Base-by-base conservation (phyloP, 2,797 vertebrate genomes). In the Spheniscus humboldti region DNA sequence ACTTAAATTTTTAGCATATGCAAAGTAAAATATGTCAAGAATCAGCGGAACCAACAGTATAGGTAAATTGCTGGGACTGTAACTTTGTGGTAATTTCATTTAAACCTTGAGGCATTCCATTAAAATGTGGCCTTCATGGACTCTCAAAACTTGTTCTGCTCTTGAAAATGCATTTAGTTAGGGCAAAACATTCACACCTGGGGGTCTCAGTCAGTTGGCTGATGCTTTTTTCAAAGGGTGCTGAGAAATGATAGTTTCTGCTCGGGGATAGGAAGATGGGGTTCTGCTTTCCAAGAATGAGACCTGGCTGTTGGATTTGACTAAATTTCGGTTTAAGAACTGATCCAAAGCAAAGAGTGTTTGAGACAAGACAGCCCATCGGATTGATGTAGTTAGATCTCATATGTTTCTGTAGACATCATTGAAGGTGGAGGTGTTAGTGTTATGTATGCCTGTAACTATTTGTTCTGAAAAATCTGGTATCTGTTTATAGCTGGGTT, bases 351-450 rank as follows among this genome's bases (percentile, higher is more conserved):
- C 35, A 56, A 79, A 47, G 39, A 25, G 7, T 24, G 8, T 50
- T 47, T 45, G 52, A 86, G 48, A 47, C 33, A 35, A 37, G 57
- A 12, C 2, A 5, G 22, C 12, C 19, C 39, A 13, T 11, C 0
- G 0, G 45, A 39, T 60, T 74, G 2, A 17, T 35, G 57, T 15
- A 31, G 5, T 18, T 74, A 23, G 27, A 57, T 57, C 62, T 86
- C 37, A 7, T 1, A 2, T 0, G 0, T 59, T 50, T 55, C 52
- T 87, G 1, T n/a, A 41, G 67, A 3, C 8, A 9, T 23, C 30
- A 2, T 8, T 67, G 57, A n/a, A 57, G 62, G 62, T 74, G 33
- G 33, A 74, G 47, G 2, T n/a, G 27, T 30, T 33, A 20, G 39
- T 28, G 68, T 37, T 35, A 3, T 2, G 0, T 50, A 17, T 68